Evolutionary conservation across 2,797 vertebrate species (phyloP).

Genomic region (Phalanger gymnotis): DNA sequence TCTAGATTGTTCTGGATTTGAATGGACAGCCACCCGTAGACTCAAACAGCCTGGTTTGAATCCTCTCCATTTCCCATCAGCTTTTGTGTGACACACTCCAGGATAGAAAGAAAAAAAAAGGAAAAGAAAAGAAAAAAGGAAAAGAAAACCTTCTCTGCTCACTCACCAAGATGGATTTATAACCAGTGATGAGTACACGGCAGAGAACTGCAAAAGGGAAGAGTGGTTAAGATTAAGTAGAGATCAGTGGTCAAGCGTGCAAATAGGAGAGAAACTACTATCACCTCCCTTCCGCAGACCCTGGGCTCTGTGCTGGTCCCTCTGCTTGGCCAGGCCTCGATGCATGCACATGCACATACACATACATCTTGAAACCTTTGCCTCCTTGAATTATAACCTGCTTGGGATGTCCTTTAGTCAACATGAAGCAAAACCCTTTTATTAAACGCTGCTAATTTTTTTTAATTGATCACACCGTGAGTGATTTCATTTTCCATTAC

Average conservation of each 20-base stretch:
- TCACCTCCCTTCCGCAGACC: neutral
- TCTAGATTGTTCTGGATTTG: neutral
- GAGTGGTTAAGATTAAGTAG: slow-evolving; percentile 12
- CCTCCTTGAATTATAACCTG: slow-evolving; percentile 72
- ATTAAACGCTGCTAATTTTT: slow-evolving; percentile 87
- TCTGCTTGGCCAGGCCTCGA: neutral
- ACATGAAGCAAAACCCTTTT: slow-evolving; percentile 80
- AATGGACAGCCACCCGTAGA: neutral
- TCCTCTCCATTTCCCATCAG: neutral
- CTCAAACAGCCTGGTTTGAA: neutral
- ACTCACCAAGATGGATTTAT: neutral
- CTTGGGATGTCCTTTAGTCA: slow-evolving; percentile 67
- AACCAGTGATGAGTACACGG: neutral
- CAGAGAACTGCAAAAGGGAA: neutral
- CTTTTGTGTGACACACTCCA: neutral
- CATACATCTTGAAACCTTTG: slow-evolving; percentile 7
- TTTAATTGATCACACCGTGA: slow-evolving; percentile 86
- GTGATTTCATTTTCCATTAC: slow-evolving; percentile 85
- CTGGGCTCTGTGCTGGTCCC: neutral
- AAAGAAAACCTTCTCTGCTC: neutral
- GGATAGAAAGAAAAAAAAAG: neutral
- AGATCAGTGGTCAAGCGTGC: slow-evolving; percentile 64
- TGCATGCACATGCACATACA: neutral
- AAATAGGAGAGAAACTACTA: slow-evolving; percentile 1
- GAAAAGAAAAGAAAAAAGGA: neutral